These are phyloP conservation scores for Orthosia gracilis DNA, from an alignment of 2,888 invertebrate species.

Conservation along the genomic window DNA sequence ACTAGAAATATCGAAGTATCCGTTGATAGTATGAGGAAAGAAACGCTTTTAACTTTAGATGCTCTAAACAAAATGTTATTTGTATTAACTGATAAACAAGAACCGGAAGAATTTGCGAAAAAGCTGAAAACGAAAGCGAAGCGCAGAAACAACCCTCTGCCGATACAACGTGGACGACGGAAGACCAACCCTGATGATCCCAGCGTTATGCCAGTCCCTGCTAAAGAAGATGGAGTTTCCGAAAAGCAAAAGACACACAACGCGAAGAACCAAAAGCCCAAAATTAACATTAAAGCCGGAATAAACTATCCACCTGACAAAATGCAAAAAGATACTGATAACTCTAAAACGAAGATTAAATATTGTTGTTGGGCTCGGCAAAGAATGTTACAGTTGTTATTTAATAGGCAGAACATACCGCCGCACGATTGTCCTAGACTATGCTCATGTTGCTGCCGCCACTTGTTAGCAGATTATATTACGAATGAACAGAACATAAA, in stretches of 20 bases:
- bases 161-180: background rate
- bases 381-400: conserved; percentile 52
- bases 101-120: conserved; percentile 32
- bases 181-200: background rate
- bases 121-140: conserved; percentile 41
- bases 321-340: conserved; percentile 5
- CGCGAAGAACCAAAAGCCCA: conserved; percentile 32
- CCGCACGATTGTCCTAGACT: conserved; percentile 62
- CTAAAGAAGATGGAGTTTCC: background rate
- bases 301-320: conserved; percentile 17
- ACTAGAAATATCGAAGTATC: background rate
- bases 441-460: conserved; percentile 76
- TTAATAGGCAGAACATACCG: conserved; percentile 25
- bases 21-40: conserved; percentile 24
- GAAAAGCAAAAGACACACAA: background rate
- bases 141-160: background rate
- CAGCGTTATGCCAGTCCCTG: too few relatives aligned
- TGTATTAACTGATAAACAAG: conserved; percentile 61
- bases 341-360: conserved; percentile 28
- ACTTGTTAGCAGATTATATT: conserved; percentile 44
- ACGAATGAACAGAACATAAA: conserved; percentile 24
- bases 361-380: conserved; percentile 80
- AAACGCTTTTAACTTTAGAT: conserved; percentile 75
- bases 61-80: conserved; percentile 83
- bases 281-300: conserved; percentile 37